Conservation (phyloP, 2,797 vertebrate genomes). For the Tinamus major region DNA sequence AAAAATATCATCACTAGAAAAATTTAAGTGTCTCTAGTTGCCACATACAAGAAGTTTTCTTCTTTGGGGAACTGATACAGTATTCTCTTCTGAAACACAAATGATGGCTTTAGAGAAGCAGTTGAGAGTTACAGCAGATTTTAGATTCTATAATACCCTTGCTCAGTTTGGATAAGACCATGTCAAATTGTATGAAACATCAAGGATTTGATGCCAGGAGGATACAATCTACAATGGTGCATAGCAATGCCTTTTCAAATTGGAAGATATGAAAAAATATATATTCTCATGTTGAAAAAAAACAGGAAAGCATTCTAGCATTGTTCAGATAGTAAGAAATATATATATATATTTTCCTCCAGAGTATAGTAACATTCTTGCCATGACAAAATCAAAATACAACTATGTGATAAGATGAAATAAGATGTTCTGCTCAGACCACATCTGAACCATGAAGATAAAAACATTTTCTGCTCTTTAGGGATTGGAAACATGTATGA, state of each 20-base stretch:
- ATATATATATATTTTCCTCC: neutral
- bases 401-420: neutral
- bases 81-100: neutral
- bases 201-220: neutral
- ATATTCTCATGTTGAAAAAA: neutral
- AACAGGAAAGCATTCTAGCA: neutral
- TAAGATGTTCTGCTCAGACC: neutral
- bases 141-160: neutral
- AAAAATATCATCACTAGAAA: neutral
- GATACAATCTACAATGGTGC: neutral
- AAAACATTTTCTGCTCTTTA: neutral
- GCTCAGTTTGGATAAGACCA: neutral
- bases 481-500: neutral
- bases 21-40: neutral
- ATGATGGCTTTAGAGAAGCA: neutral
- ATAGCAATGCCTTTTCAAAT: neutral
- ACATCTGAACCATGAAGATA: neutral
- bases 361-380: neutral
- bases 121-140: neutral
- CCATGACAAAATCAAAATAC: neutral
- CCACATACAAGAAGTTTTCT: neutral
- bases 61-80: neutral
- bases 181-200: neutral
- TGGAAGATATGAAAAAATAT: neutral
- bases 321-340: neutral